Conservation (phyloP, 2,113 vertebrate genomes). For the Syngnathoides biaculeatus region DNA sequence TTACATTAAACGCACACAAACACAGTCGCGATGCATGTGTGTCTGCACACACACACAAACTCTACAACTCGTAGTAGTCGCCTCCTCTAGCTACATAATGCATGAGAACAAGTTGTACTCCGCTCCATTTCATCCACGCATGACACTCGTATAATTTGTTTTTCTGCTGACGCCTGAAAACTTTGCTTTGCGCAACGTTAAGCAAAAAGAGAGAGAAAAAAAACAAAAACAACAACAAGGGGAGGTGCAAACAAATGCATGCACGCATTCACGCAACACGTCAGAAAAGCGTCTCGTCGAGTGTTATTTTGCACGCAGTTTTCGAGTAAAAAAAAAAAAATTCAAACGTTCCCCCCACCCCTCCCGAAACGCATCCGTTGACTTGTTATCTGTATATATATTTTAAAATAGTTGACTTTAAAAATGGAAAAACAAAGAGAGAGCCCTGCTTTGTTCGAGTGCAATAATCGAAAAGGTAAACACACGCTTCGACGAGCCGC, state of each 20-base stretch:
- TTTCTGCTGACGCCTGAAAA: not conserved
- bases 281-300: not conserved
- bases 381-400: not conserved
- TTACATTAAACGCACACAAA: not conserved
- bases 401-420: not conserved
- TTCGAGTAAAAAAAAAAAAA: not conserved
- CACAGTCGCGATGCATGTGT: not conserved
- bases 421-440: not conserved
- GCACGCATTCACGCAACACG: not conserved
- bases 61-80: conserved; percentile 65
- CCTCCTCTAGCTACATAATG: conserved; percentile 65
- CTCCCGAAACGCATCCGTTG: not conserved
- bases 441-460: not conserved
- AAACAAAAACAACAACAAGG: not conserved
- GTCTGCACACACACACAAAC: conserved; percentile 18
- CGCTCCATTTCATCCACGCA: conserved; percentile 22
- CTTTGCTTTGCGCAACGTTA: not conserved
- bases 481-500: not conserved
- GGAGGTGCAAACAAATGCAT: not conserved
- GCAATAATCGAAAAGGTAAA: not conserved
- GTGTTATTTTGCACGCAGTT: not conserved
- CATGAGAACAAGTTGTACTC: conserved; percentile 68
- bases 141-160: not conserved
- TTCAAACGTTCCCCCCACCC: not conserved
- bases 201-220: not conserved